These are phyloP conservation scores for Gibbula magus DNA, from an alignment of 2,888 invertebrate genomes.

Conservation along the genomic window DNA sequence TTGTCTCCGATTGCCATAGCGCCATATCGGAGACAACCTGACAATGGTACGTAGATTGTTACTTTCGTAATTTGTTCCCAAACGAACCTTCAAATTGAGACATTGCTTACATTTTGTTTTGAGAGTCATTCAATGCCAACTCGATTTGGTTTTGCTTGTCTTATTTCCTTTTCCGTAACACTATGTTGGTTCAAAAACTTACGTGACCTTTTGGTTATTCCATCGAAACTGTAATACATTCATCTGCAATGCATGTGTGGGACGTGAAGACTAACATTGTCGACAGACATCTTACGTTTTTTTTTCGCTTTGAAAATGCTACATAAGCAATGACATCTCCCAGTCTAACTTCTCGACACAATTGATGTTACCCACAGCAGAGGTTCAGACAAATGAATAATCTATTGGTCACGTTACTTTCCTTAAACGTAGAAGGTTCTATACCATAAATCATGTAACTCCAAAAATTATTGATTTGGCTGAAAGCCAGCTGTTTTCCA, in stretches of 20 bases:
- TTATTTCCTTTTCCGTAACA: too few species aligned
- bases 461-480: background rate
- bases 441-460: too few species aligned
- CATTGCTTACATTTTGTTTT: background rate
- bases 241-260: too few species aligned
- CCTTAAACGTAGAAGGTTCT: too few species aligned
- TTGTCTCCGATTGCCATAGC: background rate
- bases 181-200: too few species aligned
- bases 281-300: background rate
- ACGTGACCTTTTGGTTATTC: too few species aligned
- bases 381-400: too few species aligned
- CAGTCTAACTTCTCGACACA: too few species aligned
- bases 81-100: slow-evolving; percentile 1
- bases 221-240: too few species aligned
- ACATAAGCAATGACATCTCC: slow-evolving; percentile 7
- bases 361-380: too few species aligned
- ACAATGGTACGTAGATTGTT: slow-evolving; percentile 20
- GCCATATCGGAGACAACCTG: slow-evolving; percentile 10
- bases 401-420: too few species aligned
- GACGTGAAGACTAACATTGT: background rate
- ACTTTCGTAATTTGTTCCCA: background rate
- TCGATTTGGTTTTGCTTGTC: background rate
- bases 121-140: slow-evolving; percentile 9
- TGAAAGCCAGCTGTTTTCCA: background rate
- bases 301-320: background rate